phyloP scores from a whole-genome alignment of 37 sponge, comb jelly and placozoan genomes.

The Petrosia ficiformis region DNA sequence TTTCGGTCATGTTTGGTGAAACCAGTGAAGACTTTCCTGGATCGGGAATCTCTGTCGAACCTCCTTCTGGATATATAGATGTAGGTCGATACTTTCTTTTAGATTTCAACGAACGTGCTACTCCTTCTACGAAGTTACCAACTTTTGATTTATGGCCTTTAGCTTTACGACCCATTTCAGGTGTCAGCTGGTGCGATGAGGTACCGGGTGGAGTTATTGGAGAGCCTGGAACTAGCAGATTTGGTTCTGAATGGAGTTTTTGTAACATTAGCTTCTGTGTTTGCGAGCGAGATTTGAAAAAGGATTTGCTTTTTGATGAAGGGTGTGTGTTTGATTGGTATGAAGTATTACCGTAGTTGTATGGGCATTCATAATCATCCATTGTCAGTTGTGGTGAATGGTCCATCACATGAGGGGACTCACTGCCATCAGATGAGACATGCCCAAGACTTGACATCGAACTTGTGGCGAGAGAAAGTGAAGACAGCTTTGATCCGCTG shows the following conservation, averaged over 20 bases:
- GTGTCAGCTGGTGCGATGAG: background rate
- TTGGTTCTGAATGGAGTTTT: background rate
- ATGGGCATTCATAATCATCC: constrained; percentile 7
- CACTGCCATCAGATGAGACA: constrained; percentile 11
- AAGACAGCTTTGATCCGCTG: constrained; percentile 6
- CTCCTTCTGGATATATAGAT: constrained; percentile 5
- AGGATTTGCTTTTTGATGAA: background rate
- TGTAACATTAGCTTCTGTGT: background rate
- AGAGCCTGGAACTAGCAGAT: background rate
- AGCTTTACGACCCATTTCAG: background rate
- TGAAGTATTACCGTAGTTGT: constrained; percentile 20
- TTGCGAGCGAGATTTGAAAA: background rate
- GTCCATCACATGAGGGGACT: background rate
- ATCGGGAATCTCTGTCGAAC: too few species aligned
- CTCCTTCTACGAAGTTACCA: background rate
- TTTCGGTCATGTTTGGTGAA: background rate
- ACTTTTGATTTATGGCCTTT: background rate
- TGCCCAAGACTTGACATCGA: constrained; percentile 8
- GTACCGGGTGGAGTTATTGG: background rate
- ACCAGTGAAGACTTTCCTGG: background rate
- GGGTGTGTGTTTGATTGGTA: background rate
- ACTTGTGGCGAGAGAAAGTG: background rate
- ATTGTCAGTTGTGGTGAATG: background rate
- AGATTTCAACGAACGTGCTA: constrained; percentile 4
- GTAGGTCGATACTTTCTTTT: constrained; percentile 3